Percentiles rank a stretch among this genome's conserved stretches.
These are phyloP conservation scores for Herminia tarsipennalis DNA, from an alignment of 2,888 invertebrate genomes.

Conservation along the genomic window DNA sequence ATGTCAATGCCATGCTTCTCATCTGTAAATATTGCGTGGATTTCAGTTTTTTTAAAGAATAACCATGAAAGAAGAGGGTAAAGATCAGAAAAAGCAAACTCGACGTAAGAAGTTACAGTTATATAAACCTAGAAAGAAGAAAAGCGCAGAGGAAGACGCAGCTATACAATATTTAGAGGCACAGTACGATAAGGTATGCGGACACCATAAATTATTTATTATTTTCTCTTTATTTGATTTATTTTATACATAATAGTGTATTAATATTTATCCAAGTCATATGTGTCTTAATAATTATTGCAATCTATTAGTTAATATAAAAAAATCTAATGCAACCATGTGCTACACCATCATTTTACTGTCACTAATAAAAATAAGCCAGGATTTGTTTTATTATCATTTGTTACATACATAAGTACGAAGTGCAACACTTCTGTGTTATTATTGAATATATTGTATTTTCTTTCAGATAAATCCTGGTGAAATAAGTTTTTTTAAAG, in stretches of 20 bases:
- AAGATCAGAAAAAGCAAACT: conserved; percentile 43
- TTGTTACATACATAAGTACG: too few species aligned
- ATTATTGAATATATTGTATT: too few species aligned
- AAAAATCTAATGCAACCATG: too few species aligned
- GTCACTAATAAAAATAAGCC: too few species aligned
- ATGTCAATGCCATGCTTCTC: conserved; percentile 5
- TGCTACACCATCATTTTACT: too few species aligned
- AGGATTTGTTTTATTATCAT: too few species aligned
- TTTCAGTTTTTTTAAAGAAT: neutral
- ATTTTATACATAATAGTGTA: neutral
- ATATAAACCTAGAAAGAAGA: conserved; percentile 78
- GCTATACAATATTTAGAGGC: conserved; percentile 81
- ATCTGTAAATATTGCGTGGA: neutral
- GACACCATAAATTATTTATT: conserved; percentile 7
- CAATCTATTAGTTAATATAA: too few species aligned
- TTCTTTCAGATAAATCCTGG: conserved; percentile 71
- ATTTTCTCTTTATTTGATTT: neutral
- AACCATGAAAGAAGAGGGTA: conserved; percentile 63
- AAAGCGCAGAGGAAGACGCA: conserved; percentile 74
- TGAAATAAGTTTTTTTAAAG: conserved; percentile 87
- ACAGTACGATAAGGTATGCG: conserved; percentile 75
- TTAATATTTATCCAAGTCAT: neutral
- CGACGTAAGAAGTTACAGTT: conserved; percentile 68
- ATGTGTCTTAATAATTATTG: neutral
- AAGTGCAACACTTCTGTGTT: too few species aligned